A percentile compares a stretch with the other conserved stretches of the same genome.
phyloP scores from a whole-genome alignment of 2,888 invertebrate species.

The Hedychridium roseum region DNA sequence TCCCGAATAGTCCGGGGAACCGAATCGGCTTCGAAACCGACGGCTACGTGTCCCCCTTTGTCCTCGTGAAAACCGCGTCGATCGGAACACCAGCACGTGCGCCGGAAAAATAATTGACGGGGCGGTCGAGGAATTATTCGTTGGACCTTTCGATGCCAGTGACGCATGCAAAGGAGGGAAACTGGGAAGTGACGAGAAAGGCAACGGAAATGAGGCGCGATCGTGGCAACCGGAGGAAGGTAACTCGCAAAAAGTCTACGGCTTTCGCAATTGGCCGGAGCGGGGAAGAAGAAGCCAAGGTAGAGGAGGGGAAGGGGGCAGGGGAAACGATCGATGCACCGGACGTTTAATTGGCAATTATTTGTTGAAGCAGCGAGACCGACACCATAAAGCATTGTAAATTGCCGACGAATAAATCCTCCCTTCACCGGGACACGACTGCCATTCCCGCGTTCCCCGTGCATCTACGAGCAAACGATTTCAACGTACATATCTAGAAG shows the following conservation, averaged over 20 bases:
- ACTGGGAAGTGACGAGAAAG: too few relatives aligned
- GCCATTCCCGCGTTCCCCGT: neutral
- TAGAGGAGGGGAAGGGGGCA: neutral
- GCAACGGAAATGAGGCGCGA: too few relatives aligned
- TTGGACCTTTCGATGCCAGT: too few relatives aligned
- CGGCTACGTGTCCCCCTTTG: too few relatives aligned
- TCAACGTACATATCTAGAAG: too few relatives aligned
- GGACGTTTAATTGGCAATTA: slow-evolving; percentile 58
- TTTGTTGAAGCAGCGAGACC: slow-evolving; percentile 52
- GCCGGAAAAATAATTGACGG: too few relatives aligned
- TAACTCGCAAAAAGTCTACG: too few relatives aligned
- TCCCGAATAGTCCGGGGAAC: neutral
- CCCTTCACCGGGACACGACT: slow-evolving; percentile 36
- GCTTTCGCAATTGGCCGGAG: slow-evolving; percentile 18
- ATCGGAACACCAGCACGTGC: too few relatives aligned
- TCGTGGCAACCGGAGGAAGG: too few relatives aligned
- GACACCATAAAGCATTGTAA: slow-evolving; percentile 56
- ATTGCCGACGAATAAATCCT: slow-evolving; percentile 53
- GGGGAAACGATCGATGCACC: slow-evolving; percentile 45
- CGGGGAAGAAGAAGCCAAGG: neutral
- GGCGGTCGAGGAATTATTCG: too few relatives aligned
- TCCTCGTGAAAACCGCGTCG: too few relatives aligned
- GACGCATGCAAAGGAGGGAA: too few relatives aligned
- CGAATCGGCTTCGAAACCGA: neutral
- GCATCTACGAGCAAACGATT: neutral